Conservation (phyloP, 2,888 invertebrate species). For the Sarcophaga variegata region DNA sequence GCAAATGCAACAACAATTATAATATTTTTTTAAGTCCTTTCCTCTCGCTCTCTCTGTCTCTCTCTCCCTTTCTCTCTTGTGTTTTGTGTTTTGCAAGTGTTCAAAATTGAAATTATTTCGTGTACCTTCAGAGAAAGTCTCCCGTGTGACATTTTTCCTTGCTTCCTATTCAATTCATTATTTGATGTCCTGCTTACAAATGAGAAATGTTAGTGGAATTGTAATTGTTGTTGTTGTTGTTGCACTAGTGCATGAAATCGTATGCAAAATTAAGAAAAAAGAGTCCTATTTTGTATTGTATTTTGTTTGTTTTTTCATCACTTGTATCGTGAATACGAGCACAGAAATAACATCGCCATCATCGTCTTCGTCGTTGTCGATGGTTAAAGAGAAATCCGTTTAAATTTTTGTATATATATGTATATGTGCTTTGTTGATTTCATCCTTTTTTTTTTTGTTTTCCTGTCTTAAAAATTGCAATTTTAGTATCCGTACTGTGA, state of each 20-base stretch:
- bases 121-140: not conserved
- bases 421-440: not conserved
- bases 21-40: not conserved
- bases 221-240: not conserved
- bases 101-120: not conserved
- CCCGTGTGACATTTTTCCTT: not conserved
- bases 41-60: not conserved
- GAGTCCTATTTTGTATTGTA: not conserved
- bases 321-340: not conserved
- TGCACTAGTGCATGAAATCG: not conserved
- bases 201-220: not conserved
- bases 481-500: constrained; percentile 33
- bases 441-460: not conserved
- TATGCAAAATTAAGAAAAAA: not conserved
- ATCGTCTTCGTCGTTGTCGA: not conserved
- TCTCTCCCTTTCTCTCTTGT: too few species aligned
- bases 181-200: not conserved
- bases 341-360: not conserved
- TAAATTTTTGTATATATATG: not conserved
- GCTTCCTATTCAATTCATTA: not conserved
- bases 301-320: not conserved
- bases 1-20: not conserved
- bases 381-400: not conserved
- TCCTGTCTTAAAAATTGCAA: not conserved
- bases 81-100: not conserved